Percentiles rank a stretch among this genome's conserved stretches.
phyloP scores from a whole-genome alignment of 2,888 invertebrate species.

The Apamea epomidion region DNA sequence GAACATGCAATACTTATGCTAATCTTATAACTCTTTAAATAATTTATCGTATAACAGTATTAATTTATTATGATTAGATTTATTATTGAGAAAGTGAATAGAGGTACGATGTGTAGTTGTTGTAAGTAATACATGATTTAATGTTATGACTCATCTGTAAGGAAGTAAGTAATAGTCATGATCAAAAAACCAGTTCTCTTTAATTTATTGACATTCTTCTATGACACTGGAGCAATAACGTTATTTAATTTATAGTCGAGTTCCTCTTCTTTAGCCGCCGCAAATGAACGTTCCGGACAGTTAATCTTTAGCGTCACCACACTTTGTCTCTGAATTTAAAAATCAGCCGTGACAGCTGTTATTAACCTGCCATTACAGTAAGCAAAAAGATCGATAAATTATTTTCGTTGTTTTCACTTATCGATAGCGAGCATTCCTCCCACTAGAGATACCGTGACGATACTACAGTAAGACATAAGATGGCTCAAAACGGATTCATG shows the following conservation, averaged over 20 bases:
- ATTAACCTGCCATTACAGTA: slow-evolving; percentile 57
- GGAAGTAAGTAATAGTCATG: slow-evolving; percentile 17
- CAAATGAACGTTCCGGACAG: slow-evolving; percentile 34
- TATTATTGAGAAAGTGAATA: slow-evolving; percentile 9
- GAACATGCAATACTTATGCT: background rate
- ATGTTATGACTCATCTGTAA: slow-evolving; percentile 7
- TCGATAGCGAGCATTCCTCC: slow-evolving; percentile 38
- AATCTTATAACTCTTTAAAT: background rate
- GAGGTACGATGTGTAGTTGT: background rate
- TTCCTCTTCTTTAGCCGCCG: slow-evolving; percentile 43
- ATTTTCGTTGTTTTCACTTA: slow-evolving; percentile 62
- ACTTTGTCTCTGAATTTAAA: slow-evolving; percentile 38
- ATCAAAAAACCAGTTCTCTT: background rate
- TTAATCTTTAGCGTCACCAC: slow-evolving; percentile 32
- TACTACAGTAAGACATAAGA: background rate
- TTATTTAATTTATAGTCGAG: slow-evolving; percentile 35
- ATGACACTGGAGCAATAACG: slow-evolving; percentile 22
- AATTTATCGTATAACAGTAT: background rate
- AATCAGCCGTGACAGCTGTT: slow-evolving; percentile 60
- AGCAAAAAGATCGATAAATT: slow-evolving; percentile 45
- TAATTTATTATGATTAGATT: background rate
- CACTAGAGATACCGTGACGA: slow-evolving; percentile 26
- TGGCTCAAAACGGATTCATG: background rate
- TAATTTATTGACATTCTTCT: slow-evolving; percentile 34
- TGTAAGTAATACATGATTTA: background rate